Evolutionary conservation across 2,888 invertebrate species (phyloP), one percentile per base, ranked within the genome.

Genomic region (Protodeltote pygarga): DNA sequence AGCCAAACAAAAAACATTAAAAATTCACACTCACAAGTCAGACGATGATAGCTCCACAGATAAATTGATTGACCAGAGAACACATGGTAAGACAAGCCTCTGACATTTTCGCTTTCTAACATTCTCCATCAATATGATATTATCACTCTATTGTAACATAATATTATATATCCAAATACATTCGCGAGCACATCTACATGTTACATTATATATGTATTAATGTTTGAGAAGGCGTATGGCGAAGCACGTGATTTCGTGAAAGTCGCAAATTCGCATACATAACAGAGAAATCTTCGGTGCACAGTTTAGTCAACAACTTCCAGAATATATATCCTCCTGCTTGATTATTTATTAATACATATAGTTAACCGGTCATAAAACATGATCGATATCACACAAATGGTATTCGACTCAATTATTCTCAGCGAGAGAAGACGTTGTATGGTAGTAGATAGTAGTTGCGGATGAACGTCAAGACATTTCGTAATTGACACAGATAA

Each of bases 221-320:
- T 49, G 50, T 64, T 68, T 65, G 69, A 74, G 74, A 70, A 45
- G 74, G 54, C 57, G 44, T 50, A 47, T 55, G 16, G 17, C 41
- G n/a, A 25, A 57, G 60, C 79, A 75, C 75, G 81, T 77, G 81
- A 81, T 66, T 37, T 65, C 64, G 83, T 74, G 80, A 82, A 81
- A 83, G 81, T 71, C 42, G 73, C 63, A 57, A 64, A 68, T 75
- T 69, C 69, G 66, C 58, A 74, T 71, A 69, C 71, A 73, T 75
- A 77, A 71, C 50, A 66, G 73, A 71, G 74, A 79, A 79, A 80
- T 76, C 73, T 74, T 47, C 42, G 44, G 61, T 61, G 41, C 39
- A 39, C 48, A 39, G 52, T 59, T 59, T 63, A 27, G 40, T 64
- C 55, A 42, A 35, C 29, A 47, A 23, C 31, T 32, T 8, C 25